phyloP scores from a whole-genome alignment of 2,888 invertebrate species.

The Hypomecis atomaria region DNA sequence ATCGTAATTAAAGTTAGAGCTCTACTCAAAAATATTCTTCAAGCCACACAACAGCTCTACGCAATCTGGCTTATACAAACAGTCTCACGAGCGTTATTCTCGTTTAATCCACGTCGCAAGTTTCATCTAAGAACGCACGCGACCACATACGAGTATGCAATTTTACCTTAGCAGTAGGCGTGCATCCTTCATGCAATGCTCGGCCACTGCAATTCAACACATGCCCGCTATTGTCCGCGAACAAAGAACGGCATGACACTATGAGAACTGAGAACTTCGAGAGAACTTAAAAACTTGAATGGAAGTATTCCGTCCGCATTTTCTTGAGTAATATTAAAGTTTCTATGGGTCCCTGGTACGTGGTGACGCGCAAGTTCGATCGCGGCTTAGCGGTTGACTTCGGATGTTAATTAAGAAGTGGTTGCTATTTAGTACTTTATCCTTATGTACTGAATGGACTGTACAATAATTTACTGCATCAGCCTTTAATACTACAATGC shows the following conservation, averaged over 20 bases:
- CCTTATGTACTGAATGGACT: too few relatives aligned
- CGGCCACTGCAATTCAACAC: conserved; percentile 73
- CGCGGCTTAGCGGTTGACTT: neutral
- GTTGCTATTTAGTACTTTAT: too few relatives aligned
- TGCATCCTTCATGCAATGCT: conserved; percentile 54
- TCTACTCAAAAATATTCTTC: neutral
- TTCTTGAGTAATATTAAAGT: conserved; percentile 47
- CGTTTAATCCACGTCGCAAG: conserved; percentile 18
- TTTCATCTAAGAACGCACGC: conserved; percentile 9
- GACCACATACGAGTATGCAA: conserved; percentile 39
- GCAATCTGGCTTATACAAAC: conserved; percentile 11
- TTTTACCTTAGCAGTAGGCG: conserved; percentile 33
- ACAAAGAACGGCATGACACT: conserved; percentile 74
- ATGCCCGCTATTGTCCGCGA: conserved; percentile 72
- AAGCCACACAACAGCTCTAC: neutral
- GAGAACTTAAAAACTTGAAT: conserved; percentile 77
- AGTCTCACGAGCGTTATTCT: conserved; percentile 22
- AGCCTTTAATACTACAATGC: too few relatives aligned
- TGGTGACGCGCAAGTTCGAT: conserved; percentile 35
- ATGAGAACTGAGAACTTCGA: conserved; percentile 70
- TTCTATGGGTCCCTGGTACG: conserved; percentile 57
- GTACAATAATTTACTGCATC: too few relatives aligned
- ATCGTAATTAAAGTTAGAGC: too few relatives aligned
- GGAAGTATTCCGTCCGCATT: conserved; percentile 71
- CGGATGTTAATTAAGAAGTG: neutral